These are phyloP conservation scores for Macropus fuliginosus DNA, from an alignment of 2,797 vertebrate genomes.

Conservation along the genomic window DNA sequence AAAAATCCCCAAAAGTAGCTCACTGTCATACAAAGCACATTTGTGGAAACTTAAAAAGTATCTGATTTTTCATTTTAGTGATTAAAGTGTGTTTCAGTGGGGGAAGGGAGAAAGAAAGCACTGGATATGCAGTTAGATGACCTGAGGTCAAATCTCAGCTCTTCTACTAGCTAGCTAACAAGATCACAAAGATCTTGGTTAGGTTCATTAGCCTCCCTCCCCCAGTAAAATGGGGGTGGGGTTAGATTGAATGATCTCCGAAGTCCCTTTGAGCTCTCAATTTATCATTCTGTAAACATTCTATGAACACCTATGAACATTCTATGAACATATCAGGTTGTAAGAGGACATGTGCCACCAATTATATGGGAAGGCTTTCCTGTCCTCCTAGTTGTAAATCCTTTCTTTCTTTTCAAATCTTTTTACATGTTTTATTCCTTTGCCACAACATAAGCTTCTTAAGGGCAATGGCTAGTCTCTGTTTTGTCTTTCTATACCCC, in stretches of 20 bases:
- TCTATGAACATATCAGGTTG: neutral
- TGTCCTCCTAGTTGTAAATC: neutral
- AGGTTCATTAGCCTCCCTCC: neutral
- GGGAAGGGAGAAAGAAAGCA: neutral
- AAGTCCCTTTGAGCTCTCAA: neutral
- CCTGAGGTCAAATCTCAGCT: neutral
- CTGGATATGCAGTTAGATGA: neutral
- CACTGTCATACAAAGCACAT: neutral
- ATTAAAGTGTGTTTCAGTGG: neutral
- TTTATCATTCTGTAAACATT: neutral
- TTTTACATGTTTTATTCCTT: neutral
- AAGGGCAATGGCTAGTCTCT: neutral
- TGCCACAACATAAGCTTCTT: neutral
- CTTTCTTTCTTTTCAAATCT: neutral
- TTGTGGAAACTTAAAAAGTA: neutral
- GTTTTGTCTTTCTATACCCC: neutral
- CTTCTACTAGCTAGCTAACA: neutral
- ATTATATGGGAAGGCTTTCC: neutral
- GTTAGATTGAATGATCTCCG: neutral
- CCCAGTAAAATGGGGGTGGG: neutral
- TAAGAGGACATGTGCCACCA: neutral
- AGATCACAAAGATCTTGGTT: neutral
- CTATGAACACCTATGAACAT: neutral
- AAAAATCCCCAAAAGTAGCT: neutral
- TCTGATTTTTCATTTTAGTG: neutral